phyloP scores from a whole-genome alignment of 2,888 invertebrate species.

The Cephus nigrinus region DNA sequence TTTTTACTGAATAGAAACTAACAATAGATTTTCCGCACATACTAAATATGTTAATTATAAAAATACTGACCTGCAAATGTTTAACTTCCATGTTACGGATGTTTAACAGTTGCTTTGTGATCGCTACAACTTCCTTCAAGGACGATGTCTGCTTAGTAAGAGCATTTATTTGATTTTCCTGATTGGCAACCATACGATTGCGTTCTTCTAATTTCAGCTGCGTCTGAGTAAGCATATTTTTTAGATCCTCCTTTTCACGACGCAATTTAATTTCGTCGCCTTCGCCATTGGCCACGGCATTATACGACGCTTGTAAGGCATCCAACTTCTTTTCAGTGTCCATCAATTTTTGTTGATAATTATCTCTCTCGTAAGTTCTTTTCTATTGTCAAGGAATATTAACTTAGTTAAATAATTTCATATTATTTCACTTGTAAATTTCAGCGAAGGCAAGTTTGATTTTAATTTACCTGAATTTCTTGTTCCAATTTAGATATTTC shows the following conservation, averaged over 20 bases:
- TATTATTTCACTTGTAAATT: background rate
- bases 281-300: conserved; percentile 34
- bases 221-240: conserved; percentile 44
- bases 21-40: background rate
- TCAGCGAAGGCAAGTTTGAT: background rate
- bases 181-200: conserved; percentile 67
- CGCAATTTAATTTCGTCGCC: conserved; percentile 37
- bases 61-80: conserved; percentile 73
- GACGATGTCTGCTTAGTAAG: conserved; percentile 78
- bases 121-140: conserved; percentile 82
- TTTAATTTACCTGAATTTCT: conserved; percentile 40
- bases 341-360: conserved; percentile 46
- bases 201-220: conserved; percentile 53
- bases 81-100: conserved; percentile 83
- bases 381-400: conserved; percentile 37
- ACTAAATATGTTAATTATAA: background rate
- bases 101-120: conserved; percentile 83
- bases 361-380: conserved; percentile 47
- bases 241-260: conserved; percentile 50
- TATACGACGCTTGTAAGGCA: conserved; percentile 40
- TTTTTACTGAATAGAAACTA: background rate
- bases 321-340: conserved; percentile 50
- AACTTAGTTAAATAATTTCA: background rate
- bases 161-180: conserved; percentile 82
- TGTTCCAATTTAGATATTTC: conserved; percentile 32